Base-by-base conservation (phyloP, 2,113 vertebrate species). In the Polypterus senegalus region DNA sequence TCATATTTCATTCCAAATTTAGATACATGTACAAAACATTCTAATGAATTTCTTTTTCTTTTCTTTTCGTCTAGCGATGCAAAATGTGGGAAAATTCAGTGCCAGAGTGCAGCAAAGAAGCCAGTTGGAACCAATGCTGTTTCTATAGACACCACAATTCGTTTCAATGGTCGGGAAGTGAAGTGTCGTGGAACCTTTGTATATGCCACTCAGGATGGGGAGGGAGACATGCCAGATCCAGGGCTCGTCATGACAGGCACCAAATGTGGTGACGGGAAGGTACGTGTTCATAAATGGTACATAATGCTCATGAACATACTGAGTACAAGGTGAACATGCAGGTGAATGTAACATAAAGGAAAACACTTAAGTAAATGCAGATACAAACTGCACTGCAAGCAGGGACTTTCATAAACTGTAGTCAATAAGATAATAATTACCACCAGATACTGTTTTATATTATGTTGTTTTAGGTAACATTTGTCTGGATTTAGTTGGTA, bases 41-140 rank as follows among this genome's bases (percentile, higher is more conserved):
- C 27, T 27, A 27, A 27, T 1, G 27, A 27, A 27, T 44, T 65
- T 9, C 45, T 57, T 44, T 9, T 51, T 4, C 8, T 7, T 44
- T 10, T 1, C 49, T 48, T 45, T 8, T 3, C 52, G 61, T 9
- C 6, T 71, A 98, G 95, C 59, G 92, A 98, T n/a, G 89, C 88
- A 5, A 91, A 83, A 71, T 98, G 95, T 45, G 95, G 95, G 2
- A 93, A 90, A 75, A 92, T 98, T 69, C 94, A 97, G 80, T 98
- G 95, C 70, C 89, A 91, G 75, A 97, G 92, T 3, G 87, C 90
- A 0, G 88, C 90, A 47, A 84, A 82, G 62, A 91, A 83, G 62
- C 90, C 91, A 1, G 88, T 88, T 63, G 80, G 85, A 3, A 84
- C 87, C 57, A 90, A 91, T 58, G 83, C 79, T 0, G 85, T 92